These are phyloP conservation scores for Ptychodera flava DNA, from an alignment of 35 echinoderm and acorn worm species.

Conservation along the genomic window DNA sequence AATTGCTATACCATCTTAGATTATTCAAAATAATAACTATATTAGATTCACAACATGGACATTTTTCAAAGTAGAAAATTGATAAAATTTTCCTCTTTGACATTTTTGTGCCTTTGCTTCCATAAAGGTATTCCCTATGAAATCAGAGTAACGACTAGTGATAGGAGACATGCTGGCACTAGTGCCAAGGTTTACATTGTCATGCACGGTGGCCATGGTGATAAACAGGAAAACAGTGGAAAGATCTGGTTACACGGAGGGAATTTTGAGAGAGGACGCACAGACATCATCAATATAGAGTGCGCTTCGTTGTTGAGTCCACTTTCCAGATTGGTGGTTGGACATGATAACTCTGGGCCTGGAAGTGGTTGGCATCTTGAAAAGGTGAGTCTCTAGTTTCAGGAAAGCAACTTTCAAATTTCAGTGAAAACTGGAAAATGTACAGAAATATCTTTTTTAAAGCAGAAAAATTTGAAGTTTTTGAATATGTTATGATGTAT, in stretches of 20 bases:
- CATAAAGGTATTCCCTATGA: conserved; percentile 90
- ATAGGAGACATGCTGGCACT: conserved; percentile 72
- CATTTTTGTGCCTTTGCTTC: too few relatives aligned
- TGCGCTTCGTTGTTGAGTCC: conserved; percentile 76
- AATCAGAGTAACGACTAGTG: conserved; percentile 79
- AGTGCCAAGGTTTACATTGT: conserved; percentile 79
- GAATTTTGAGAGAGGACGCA: conserved; percentile 88
- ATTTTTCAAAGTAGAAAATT: too few relatives aligned
- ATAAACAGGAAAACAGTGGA: conserved; percentile 86
- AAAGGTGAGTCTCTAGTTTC: conserved; percentile 33
- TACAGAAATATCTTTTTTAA: too few relatives aligned
- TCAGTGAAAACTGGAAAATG: too few relatives aligned
- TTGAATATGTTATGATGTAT: too few relatives aligned
- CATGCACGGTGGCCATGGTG: conserved; percentile 73
- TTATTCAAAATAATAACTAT: too few relatives aligned
- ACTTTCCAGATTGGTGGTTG: conserved; percentile 73
- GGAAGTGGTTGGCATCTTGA: conserved; percentile 94
- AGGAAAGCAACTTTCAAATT: too few relatives aligned
- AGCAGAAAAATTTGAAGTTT: too few relatives aligned
- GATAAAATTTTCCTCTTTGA: too few relatives aligned
- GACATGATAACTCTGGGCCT: conserved; percentile 85
- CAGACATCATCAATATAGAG: conserved; percentile 74
- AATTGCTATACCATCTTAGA: too few relatives aligned
- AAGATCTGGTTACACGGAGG: conserved; percentile 82
- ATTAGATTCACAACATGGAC: too few relatives aligned